These are phyloP conservation scores for Elephantulus edwardii DNA, from an alignment of 2,113 vertebrate species.

Conservation along the genomic window DNA sequence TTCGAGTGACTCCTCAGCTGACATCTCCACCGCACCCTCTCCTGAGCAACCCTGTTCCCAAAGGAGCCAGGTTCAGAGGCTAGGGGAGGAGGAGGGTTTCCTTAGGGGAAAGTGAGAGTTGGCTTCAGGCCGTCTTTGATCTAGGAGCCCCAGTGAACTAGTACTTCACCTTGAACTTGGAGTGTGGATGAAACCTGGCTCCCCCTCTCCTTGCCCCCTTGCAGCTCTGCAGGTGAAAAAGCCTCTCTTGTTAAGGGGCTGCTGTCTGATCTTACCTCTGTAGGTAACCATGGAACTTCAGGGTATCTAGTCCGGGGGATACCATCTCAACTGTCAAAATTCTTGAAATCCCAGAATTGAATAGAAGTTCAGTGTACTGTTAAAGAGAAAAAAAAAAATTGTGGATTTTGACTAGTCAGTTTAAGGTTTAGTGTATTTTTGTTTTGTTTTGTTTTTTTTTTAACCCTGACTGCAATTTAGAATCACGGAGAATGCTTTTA, in stretches of 20 bases:
- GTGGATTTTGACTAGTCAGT: neutral
- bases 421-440: neutral
- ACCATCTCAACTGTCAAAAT: neutral
- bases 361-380: neutral
- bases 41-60: neutral
- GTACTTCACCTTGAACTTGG: neutral
- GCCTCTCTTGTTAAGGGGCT: neutral
- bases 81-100: neutral
- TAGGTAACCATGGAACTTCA: neutral
- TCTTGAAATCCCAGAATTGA: neutral
- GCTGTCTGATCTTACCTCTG: neutral
- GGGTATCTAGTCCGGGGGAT: neutral
- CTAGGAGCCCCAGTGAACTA: no score
- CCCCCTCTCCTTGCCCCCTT: neutral
- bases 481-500: neutral
- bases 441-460: no score
- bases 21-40: neutral
- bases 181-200: neutral
- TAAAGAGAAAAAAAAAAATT: neutral
- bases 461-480: neutral
- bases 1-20: neutral
- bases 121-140: neutral
- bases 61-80: neutral
- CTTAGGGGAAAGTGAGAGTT: neutral
- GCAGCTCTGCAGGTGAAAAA: neutral